phyloP scores from a whole-genome alignment of 2,888 invertebrate species.

The Iselma pallidipennis region DNA sequence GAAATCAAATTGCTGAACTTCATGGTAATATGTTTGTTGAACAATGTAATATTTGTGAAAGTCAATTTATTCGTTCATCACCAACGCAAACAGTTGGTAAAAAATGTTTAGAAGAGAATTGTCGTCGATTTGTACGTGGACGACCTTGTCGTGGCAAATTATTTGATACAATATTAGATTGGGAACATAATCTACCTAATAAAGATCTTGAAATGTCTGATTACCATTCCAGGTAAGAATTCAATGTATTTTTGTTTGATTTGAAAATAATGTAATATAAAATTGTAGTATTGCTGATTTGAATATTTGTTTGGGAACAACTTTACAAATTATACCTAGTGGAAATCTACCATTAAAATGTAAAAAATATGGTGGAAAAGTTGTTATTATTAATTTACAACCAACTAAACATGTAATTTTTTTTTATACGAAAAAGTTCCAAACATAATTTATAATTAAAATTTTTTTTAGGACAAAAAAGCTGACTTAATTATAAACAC shows the following conservation, averaged over 20 bases:
- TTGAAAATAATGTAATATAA: not conserved
- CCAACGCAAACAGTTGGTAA: conserved; percentile 84
- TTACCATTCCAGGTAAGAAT: conserved; percentile 77
- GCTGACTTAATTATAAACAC: conserved; percentile 86
- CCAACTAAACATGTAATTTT: conserved; percentile 91
- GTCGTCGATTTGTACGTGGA: conserved; percentile 63
- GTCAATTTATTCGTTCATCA: conserved; percentile 77
- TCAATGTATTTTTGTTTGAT: too few species aligned
- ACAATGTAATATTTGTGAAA: conserved; percentile 88
- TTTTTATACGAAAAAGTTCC: not conserved
- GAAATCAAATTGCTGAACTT: conserved; percentile 84
- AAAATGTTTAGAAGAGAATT: conserved; percentile 68
- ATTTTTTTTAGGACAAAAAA: conserved; percentile 76
- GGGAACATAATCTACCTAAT: conserved; percentile 94
- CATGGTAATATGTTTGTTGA: conserved; percentile 99
- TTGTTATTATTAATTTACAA: conserved; percentile 95
- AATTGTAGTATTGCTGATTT: conserved; percentile 84
- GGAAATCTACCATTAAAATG: conserved; percentile 89
- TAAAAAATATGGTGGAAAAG: conserved; percentile 81
- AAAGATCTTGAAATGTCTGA: conserved; percentile 82
- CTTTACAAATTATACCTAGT: conserved; percentile 96
- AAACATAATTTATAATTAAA: not conserved
- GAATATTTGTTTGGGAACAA: conserved; percentile 95
- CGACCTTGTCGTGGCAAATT: conserved; percentile 87
- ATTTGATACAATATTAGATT: conserved; percentile 92